Evolutionary conservation across 2,888 invertebrate genomes (phyloP).

Genomic region (Spodoptera picta): DNA sequence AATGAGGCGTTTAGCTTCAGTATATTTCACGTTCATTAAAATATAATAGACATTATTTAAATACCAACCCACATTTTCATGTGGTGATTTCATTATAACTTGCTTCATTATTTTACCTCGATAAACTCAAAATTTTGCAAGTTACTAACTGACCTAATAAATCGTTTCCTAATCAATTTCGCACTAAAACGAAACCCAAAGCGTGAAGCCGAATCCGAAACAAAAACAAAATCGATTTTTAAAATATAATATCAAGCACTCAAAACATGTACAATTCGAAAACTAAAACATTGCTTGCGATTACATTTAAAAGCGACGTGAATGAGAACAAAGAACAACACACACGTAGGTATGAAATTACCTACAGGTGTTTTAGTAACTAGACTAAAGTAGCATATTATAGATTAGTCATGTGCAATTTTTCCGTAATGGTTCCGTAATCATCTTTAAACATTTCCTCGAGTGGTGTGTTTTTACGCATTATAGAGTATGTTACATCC

Average conservation of each 20-base stretch:
- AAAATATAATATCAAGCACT: slow-evolving; percentile 30
- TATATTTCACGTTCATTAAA: too few relatives aligned
- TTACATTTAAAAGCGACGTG: slow-evolving; percentile 18
- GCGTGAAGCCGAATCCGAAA: slow-evolving; percentile 30
- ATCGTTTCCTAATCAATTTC: slow-evolving; percentile 47
- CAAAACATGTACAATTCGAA: slow-evolving; percentile 20
- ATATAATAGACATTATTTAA: too few relatives aligned
- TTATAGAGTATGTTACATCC: slow-evolving; percentile 40
- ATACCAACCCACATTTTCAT: neutral
- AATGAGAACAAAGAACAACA: too few relatives aligned
- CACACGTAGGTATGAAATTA: slow-evolving; percentile 19
- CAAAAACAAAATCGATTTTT: slow-evolving; percentile 41
- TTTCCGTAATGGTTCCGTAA: slow-evolving; percentile 39
- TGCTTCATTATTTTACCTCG: slow-evolving; percentile 15
- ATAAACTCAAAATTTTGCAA: slow-evolving; percentile 34
- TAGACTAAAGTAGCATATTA: slow-evolving; percentile 40
- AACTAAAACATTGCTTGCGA: slow-evolving; percentile 12
- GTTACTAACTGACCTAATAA: slow-evolving; percentile 24
- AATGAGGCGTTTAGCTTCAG: too few relatives aligned
- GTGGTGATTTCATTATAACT: slow-evolving; percentile 15
- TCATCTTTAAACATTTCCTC: slow-evolving; percentile 46
- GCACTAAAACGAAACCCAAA: slow-evolving; percentile 38
- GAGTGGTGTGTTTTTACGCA: slow-evolving; percentile 37
- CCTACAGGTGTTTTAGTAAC: slow-evolving; percentile 27
- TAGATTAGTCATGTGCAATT: slow-evolving; percentile 48